Percentiles rank a stretch among this genome's conserved stretches.
Conservation (phyloP, 2,888 invertebrate genomes). For the Syrphus vitripennis region DNA sequence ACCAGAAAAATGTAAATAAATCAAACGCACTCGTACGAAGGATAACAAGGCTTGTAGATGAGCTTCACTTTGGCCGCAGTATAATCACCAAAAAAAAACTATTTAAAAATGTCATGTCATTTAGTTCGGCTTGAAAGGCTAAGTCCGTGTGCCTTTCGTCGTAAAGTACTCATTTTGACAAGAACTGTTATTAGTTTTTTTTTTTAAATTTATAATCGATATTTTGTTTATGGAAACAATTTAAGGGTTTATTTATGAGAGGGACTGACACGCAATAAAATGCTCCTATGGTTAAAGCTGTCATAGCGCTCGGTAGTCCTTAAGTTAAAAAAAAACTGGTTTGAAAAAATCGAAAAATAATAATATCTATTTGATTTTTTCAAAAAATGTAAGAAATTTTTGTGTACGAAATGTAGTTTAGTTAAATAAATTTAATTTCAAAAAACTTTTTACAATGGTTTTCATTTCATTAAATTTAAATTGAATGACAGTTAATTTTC, state of each 20-base stretch:
- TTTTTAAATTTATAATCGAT: conserved; percentile 60
- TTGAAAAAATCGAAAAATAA: no score
- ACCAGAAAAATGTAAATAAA: conserved; percentile 67
- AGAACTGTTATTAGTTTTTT: conserved; percentile 63
- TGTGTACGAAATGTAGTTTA: no score
- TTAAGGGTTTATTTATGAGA: not conserved
- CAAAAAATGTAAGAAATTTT: no score
- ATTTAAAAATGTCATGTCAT: conserved; percentile 40
- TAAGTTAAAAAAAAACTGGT: no score
- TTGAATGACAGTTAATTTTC: no score
- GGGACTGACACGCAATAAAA: not conserved
- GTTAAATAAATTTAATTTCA: no score
- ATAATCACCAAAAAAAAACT: conserved; percentile 54
- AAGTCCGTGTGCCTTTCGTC: conserved; percentile 48
- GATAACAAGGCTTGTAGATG: not conserved
- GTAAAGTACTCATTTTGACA: conserved; percentile 57
- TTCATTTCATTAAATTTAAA: no score
- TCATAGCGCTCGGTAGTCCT: no score
- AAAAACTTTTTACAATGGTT: no score
- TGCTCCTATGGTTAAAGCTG: not conserved
- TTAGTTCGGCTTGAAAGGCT: conserved; percentile 14
- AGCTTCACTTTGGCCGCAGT: conserved; percentile 37
- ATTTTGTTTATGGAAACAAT: conserved; percentile 45
- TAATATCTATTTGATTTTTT: no score
- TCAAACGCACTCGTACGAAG: conserved; percentile 51